Evolutionary conservation across 2,888 invertebrate genomes (phyloP).

Genomic region (Eristalis arbustorum): DNA sequence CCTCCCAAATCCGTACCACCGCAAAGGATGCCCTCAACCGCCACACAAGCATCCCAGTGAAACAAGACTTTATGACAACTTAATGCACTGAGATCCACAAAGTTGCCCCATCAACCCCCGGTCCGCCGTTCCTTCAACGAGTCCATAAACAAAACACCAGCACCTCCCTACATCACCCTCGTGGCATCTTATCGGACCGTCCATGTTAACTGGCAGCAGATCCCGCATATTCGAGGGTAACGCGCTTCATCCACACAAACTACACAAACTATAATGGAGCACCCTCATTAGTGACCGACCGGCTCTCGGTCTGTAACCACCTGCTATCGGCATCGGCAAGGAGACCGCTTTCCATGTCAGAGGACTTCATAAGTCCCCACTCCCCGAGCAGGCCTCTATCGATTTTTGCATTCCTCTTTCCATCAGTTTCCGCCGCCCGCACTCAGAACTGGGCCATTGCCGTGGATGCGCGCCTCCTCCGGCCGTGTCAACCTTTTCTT

Average conservation of each 20-base stretch:
- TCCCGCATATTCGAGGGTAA: too few species aligned
- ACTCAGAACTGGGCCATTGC: not conserved
- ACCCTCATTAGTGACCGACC: not conserved
- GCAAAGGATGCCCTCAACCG: too few species aligned
- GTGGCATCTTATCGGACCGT: not conserved
- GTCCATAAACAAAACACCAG: not conserved
- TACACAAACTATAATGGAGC: not conserved
- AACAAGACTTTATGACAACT: not conserved
- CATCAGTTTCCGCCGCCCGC: not conserved
- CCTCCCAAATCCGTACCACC: too few species aligned
- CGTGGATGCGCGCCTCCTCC: not conserved
- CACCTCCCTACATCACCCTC: not conserved
- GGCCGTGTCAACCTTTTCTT: not conserved
- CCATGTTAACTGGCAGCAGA: not conserved
- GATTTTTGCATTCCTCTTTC: not conserved
- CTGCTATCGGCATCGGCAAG: not conserved
- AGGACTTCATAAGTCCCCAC: not conserved
- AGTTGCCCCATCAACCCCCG: not conserved
- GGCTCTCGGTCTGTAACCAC: not conserved
- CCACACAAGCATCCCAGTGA: not conserved
- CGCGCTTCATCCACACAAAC: not conserved
- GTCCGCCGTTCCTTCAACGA: not conserved
- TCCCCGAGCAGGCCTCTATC: not conserved
- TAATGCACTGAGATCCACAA: not conserved
- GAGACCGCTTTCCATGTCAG: not conserved